Evolutionary conservation across 2,113 vertebrate genomes (phyloP).

Genomic region (Embiotoca jacksoni): DNA sequence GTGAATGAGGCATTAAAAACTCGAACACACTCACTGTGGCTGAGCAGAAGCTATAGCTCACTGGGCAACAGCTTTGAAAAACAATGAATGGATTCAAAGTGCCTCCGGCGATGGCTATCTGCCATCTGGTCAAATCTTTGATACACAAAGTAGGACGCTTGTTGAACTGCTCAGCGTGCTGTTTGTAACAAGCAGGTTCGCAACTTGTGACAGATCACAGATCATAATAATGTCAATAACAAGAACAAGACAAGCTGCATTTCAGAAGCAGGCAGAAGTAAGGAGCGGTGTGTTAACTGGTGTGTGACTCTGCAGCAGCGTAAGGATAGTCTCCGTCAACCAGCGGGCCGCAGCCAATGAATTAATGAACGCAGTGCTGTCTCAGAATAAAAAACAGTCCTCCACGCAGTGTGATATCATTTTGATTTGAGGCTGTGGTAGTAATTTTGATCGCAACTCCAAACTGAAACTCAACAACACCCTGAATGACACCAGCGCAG

Average conservation of each 20-base stretch:
- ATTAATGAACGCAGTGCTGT: slow-evolving; percentile 9
- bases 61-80: slow-evolving; percentile 68
- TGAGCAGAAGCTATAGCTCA: slow-evolving; percentile 71
- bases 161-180: slow-evolving; percentile 61
- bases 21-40: slow-evolving; percentile 57
- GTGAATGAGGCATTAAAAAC: slow-evolving; percentile 75
- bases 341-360: slow-evolving; percentile 8
- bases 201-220: slow-evolving; percentile 63
- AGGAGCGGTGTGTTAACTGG: too few species aligned
- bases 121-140: slow-evolving; percentile 81
- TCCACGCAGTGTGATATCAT: slow-evolving; percentile 16
- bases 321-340: slow-evolving; percentile 10
- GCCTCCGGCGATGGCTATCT: slow-evolving; percentile 67
- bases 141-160: slow-evolving; percentile 76
- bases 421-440: slow-evolving; percentile 12
- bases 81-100: slow-evolving; percentile 80
- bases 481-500: slow-evolving; percentile 12
- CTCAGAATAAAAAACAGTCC: slow-evolving; percentile 9
- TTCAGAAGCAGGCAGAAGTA: too few species aligned
- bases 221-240: slow-evolving; percentile 71
- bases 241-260: slow-evolving; percentile 37
- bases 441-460: slow-evolving; percentile 16
- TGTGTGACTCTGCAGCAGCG: not conserved
- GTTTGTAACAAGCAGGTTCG: slow-evolving; percentile 64
- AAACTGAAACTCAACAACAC: slow-evolving; percentile 8